Evolutionary conservation across 2,888 invertebrate species (phyloP), one percentile per base, ranked within the genome.

Genomic region (Chymomyza procnemis): DNA sequence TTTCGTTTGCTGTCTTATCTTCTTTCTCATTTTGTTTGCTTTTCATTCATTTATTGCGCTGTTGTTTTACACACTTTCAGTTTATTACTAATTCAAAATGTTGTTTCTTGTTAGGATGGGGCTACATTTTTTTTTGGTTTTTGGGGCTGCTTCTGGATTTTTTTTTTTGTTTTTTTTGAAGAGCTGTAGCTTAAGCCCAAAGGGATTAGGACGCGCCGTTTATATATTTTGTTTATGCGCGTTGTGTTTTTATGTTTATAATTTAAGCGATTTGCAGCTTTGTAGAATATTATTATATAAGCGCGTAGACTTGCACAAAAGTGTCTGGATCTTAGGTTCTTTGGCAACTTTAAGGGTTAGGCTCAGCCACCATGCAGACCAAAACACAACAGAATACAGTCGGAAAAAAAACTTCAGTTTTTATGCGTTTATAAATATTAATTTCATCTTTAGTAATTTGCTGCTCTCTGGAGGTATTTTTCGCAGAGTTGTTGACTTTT

Each of bases 61-160:
- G 54, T 21, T 54, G 54, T 21, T 54, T 54, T 54, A 19, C 21
- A 21, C 69, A 62, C 78, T 72, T 81, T 76, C 83, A 76, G 81
- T 86, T 83, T 83, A 83, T 83, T 78, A 83, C 87, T 83, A 86
- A 83, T 83, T 86, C 85, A 83, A 73, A 79, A 78, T 84, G 76
- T 81, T 78, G 69, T 74, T 78, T 73, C 79, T 76, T 86, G 78
- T 79, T 75, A 73, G 66, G 68, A n/a, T n/a, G n/a, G 80, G 69
- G 26, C 6, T 26, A 1, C 26, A 26, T 26, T 26, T 26, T 26
- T n/a, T 68, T 78, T 72, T 18, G 9, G 16, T 14, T 34, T 26
- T n/a, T n/a, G n/a, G n/a, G n/a, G n/a, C n/a, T n/a, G n/a, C n/a
- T n/a, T 47, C 30, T 61, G 67, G 73, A 67, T 64, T n/a, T 63